These are phyloP conservation scores for Fissipunctia ypsillon DNA, from an alignment of 2,888 invertebrate species.

Conservation along the genomic window DNA sequence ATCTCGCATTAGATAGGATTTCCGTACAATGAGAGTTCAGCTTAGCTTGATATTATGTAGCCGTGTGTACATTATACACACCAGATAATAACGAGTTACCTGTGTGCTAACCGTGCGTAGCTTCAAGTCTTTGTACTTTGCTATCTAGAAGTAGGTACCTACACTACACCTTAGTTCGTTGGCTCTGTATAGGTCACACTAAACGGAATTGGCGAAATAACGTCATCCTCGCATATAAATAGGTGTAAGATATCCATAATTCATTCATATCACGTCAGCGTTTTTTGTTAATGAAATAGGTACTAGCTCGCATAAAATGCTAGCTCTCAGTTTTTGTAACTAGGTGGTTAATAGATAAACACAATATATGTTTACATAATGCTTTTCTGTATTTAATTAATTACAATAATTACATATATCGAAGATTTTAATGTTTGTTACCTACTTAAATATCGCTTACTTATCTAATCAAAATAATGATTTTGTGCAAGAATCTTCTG, in stretches of 20 bases:
- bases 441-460: constrained; percentile 29
- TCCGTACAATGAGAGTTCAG: too few species aligned
- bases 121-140: constrained; percentile 51
- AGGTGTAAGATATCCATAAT: constrained; percentile 26
- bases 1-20: too few species aligned
- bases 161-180: constrained; percentile 27
- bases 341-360: constrained; percentile 3
- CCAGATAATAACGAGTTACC: constrained; percentile 50
- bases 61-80: constrained; percentile 43
- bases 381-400: constrained; percentile 41
- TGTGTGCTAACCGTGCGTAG: constrained; percentile 45
- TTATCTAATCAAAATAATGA: constrained; percentile 41
- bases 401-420: not conserved
- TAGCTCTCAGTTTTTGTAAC: constrained; percentile 10
- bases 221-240: constrained; percentile 33
- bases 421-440: constrained; percentile 34
- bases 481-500: not conserved
- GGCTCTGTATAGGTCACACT: constrained; percentile 30
- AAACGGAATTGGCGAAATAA: constrained; percentile 39
- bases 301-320: too few species aligned
- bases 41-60: too few species aligned
- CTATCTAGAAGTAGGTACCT: constrained; percentile 12
- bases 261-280: not conserved
- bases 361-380: constrained; percentile 25
- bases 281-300: constrained; percentile 32